A percentile compares a stretch with the other conserved stretches of the same genome.
phyloP scores from a whole-genome alignment of 2,888 invertebrate species.

The Andrena haemorrhoa region DNA sequence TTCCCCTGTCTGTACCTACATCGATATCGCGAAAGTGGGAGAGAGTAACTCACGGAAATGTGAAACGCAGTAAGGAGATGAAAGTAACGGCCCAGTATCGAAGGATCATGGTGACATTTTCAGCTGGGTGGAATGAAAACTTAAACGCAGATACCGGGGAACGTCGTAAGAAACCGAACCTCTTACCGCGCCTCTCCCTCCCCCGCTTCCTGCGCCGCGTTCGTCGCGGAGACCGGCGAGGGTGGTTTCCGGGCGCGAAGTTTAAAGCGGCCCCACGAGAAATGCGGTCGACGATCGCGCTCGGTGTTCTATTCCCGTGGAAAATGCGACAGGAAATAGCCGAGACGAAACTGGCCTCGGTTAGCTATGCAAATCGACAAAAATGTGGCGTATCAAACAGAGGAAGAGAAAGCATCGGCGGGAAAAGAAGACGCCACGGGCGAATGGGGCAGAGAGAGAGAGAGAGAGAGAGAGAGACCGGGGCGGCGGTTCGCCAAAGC shows the following conservation, averaged over 20 bases:
- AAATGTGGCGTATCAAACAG: slow-evolving; percentile 48
- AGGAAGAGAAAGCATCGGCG: slow-evolving; percentile 18
- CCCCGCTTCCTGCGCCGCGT: background rate
- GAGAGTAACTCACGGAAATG: background rate
- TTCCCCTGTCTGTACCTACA: too few relatives aligned
- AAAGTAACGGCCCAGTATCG: background rate
- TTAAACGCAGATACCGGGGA: background rate
- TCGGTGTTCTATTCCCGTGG: slow-evolving; percentile 78
- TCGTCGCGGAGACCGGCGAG: slow-evolving; percentile 1
- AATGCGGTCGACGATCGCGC: slow-evolving; percentile 78
- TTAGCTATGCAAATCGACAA: slow-evolving; percentile 73
- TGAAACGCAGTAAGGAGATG: background rate
- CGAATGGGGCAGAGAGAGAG: slow-evolving; percentile 6
- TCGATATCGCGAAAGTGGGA: too few relatives aligned
- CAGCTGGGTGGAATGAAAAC: background rate
- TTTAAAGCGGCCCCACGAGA: slow-evolving; percentile 71
- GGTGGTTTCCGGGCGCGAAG: slow-evolving; percentile 63
- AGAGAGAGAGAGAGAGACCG: background rate
- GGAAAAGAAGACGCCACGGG: background rate
- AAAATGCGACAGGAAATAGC: slow-evolving; percentile 82
- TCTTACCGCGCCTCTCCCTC: background rate
- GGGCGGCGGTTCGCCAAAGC: slow-evolving; percentile 20
- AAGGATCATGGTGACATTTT: too few relatives aligned
- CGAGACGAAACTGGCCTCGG: slow-evolving; percentile 78
- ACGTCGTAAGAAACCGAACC: background rate